Evolutionary conservation across 2,113 vertebrate genomes (phyloP).

Genomic region (Corythornis madagascariensis): DNA sequence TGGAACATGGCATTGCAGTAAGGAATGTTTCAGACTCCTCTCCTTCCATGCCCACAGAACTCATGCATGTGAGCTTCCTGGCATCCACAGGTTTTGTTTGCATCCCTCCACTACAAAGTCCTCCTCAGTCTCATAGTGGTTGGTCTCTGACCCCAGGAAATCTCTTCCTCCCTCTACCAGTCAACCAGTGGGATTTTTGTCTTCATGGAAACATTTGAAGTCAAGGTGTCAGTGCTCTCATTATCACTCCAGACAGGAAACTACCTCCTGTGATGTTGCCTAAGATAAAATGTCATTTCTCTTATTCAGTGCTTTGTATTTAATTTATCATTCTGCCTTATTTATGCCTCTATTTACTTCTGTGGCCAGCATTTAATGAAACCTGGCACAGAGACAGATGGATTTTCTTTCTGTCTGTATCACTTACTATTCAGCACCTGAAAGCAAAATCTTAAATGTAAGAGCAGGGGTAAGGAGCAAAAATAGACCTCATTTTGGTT

Average conservation of each 20-base stretch:
- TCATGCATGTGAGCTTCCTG: neutral
- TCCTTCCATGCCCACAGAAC: neutral
- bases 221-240: neutral
- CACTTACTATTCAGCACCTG: neutral
- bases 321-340: neutral
- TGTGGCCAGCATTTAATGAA: neutral
- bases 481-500: neutral
- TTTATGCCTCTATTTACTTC: neutral
- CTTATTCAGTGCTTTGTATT: neutral
- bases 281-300: neutral
- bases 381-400: neutral
- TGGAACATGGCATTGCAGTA: accelerated
- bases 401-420: neutral
- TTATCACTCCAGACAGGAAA: neutral
- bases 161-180: neutral
- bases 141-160: neutral
- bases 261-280: neutral
- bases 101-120: neutral
- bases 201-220: neutral
- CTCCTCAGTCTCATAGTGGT: neutral
- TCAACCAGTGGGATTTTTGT: neutral
- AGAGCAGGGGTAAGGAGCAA: neutral
- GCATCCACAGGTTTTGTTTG: neutral
- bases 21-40: neutral
- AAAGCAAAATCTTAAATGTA: neutral